These are phyloP conservation scores for Gastrophysa polygoni DNA, from an alignment of 2,888 invertebrate species.

Conservation along the genomic window DNA sequence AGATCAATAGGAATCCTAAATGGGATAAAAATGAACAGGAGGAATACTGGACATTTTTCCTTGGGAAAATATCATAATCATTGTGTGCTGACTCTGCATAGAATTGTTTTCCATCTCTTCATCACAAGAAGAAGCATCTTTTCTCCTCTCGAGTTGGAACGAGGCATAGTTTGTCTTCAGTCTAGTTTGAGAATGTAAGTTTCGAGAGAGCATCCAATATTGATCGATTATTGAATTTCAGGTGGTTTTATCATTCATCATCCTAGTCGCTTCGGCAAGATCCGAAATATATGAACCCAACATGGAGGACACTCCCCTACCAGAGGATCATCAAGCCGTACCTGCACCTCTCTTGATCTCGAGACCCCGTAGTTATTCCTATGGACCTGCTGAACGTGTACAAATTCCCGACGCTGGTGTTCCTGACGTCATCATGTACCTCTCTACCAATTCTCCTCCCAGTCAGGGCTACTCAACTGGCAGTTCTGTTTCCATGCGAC, in stretches of 20 bases:
- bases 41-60: too few relatives aligned
- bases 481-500: neutral
- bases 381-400: neutral
- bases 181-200: too few relatives aligned
- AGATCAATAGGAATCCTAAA: too few relatives aligned
- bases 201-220: too few relatives aligned
- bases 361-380: neutral
- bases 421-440: neutral
- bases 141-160: too few relatives aligned
- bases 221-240: too few relatives aligned
- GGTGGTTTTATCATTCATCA: neutral
- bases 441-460: neutral
- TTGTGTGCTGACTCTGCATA: too few relatives aligned
- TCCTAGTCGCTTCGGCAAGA: neutral
- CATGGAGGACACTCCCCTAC: neutral
- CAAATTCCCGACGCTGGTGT: neutral
- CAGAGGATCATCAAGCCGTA: neutral
- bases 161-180: too few relatives aligned
- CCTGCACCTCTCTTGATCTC: neutral
- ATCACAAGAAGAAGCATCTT: too few relatives aligned
- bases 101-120: too few relatives aligned
- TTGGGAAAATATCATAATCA: too few relatives aligned
- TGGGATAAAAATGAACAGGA: too few relatives aligned
- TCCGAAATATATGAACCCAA: conserved; percentile 4
- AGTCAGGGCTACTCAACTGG: neutral